These are phyloP conservation scores for Casuarius casuarius DNA, from an alignment of 2,113 vertebrate genomes.

Conservation along the genomic window DNA sequence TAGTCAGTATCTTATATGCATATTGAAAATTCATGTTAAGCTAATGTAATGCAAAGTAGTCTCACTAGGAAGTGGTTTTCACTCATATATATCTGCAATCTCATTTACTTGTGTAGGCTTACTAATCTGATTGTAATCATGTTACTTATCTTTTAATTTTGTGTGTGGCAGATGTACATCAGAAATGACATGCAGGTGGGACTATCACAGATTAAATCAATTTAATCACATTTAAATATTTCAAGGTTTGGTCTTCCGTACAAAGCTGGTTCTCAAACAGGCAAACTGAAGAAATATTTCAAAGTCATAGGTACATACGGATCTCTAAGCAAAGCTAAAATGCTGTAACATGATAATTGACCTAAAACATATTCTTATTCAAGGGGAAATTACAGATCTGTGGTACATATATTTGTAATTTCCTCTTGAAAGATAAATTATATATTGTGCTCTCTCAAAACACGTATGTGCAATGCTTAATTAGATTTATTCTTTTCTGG, in stretches of 20 bases:
- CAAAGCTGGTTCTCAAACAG: neutral
- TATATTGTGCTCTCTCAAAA: neutral
- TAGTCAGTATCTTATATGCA: constrained; percentile 15
- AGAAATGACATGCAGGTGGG: constrained; percentile 67
- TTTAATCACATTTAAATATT: constrained; percentile 70
- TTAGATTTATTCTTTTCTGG: neutral
- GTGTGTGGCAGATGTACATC: constrained; percentile 66
- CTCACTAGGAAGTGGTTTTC: constrained; percentile 69
- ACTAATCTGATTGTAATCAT: constrained; percentile 77
- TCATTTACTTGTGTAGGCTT: constrained; percentile 68
- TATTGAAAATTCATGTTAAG: constrained; percentile 66
- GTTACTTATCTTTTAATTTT: constrained; percentile 79
- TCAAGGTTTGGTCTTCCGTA: neutral
- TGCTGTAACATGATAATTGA: neutral
- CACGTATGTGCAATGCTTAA: neutral
- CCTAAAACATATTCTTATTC: neutral
- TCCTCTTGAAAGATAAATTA: neutral
- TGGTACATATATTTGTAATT: neutral
- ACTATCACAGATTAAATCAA: constrained; percentile 66
- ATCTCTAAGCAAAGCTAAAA: neutral
- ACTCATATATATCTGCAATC: constrained; percentile 48
- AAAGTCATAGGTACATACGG: neutral
- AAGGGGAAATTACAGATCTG: neutral
- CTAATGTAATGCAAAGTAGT: constrained; percentile 69
- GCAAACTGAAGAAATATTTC: neutral